Evolutionary conservation across 2,113 vertebrate genomes (phyloP).

Genomic region (Anhinga rufa): DNA sequence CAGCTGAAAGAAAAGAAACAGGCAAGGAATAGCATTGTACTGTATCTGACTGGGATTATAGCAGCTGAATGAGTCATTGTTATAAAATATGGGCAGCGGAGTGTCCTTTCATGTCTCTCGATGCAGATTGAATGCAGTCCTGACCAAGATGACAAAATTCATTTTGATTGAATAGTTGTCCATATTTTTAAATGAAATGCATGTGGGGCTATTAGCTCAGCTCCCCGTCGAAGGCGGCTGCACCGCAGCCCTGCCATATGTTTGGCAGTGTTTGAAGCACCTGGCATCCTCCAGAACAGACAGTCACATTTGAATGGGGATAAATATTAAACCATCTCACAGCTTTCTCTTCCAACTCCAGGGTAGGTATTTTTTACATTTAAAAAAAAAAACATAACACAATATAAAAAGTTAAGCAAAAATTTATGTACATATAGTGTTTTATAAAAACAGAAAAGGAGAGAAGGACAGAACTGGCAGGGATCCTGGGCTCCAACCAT

Average conservation of each 20-base stretch:
- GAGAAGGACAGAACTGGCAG: neutral
- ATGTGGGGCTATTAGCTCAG: slow-evolving; percentile 13
- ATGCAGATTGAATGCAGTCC: slow-evolving; percentile 13
- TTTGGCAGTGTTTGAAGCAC: slow-evolving; percentile 37
- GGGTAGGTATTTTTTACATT: neutral
- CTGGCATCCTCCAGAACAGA: slow-evolving; percentile 27
- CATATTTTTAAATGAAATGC: slow-evolving; percentile 52
- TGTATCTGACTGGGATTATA: slow-evolving; percentile 28
- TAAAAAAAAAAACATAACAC: neutral
- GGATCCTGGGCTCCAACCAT: neutral
- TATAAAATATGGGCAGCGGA: neutral
- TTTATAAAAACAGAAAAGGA: neutral
- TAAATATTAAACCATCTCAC: slow-evolving; percentile 3
- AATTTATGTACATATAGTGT: neutral
- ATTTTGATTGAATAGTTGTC: slow-evolving; percentile 23
- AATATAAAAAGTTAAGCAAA: neutral
- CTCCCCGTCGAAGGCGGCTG: neutral
- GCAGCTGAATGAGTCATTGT: slow-evolving; percentile 40
- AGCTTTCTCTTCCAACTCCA: neutral
- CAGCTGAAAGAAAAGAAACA: slow-evolving; percentile 29
- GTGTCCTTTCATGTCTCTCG: slow-evolving; percentile 55
- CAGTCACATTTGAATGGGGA: neutral
- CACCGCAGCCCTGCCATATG: neutral
- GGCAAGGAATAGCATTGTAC: slow-evolving; percentile 33
- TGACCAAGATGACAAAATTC: slow-evolving; percentile 56